phyloP scores from a whole-genome alignment of 2,797 vertebrate species.

The Helarctos malayanus region DNA sequence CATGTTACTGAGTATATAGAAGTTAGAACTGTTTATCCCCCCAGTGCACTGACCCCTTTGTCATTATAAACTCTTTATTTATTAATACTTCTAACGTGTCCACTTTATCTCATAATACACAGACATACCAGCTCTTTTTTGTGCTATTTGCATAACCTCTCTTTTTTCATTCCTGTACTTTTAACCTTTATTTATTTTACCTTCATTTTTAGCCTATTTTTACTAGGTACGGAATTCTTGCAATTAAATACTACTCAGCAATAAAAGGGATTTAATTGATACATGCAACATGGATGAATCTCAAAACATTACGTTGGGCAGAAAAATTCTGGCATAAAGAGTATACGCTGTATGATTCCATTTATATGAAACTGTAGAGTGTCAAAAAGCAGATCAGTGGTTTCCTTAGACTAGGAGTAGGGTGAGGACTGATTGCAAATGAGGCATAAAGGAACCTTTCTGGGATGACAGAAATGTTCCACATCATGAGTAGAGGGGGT shows the following conservation, averaged over 20 bases:
- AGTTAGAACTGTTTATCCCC: background rate
- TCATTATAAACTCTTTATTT: background rate
- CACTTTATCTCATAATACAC: background rate
- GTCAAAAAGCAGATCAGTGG: background rate
- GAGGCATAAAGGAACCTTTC: background rate
- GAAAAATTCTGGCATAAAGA: background rate
- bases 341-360: background rate
- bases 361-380: background rate
- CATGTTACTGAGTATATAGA: background rate
- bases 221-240: background rate
- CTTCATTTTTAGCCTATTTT: conserved; percentile 32
- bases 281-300: background rate
- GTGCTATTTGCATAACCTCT: background rate
- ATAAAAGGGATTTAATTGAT: conserved; percentile 1
- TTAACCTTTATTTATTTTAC: background rate
- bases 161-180: background rate
- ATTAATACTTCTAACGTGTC: background rate
- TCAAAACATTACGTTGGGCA: background rate
- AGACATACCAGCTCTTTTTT: background rate
- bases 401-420: background rate
- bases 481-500: background rate
- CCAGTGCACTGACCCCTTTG: background rate
- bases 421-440: background rate
- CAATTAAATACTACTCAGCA: background rate
- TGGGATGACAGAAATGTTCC: background rate